Evolutionary conservation across 2,888 invertebrate genomes (phyloP).

Genomic region (Xestoiulus laeticollis): DNA sequence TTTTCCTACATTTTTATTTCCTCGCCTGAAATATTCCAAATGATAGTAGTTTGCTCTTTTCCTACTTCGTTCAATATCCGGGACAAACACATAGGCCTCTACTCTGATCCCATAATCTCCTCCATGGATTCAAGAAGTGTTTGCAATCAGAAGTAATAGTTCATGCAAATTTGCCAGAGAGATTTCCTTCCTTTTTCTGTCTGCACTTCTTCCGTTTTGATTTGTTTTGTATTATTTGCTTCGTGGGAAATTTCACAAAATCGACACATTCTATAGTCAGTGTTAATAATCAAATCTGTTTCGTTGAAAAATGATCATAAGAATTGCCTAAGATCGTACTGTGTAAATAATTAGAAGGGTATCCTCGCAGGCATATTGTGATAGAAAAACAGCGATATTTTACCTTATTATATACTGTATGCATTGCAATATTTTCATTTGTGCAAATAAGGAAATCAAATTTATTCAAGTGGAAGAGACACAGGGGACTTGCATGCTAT

Average conservation of each 20-base stretch:
- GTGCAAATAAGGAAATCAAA: too few relatives aligned
- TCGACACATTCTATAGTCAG: neutral
- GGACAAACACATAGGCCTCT: neutral
- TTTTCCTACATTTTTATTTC: neutral
- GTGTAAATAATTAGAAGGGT: too few relatives aligned
- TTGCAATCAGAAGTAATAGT: slow-evolving; percentile 23
- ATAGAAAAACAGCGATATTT: too few relatives aligned
- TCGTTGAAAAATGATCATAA: too few relatives aligned
- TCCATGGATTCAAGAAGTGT: slow-evolving; percentile 30
- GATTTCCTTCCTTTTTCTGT: slow-evolving; percentile 36
- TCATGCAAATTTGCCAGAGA: slow-evolving; percentile 31
- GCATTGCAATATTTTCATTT: too few relatives aligned
- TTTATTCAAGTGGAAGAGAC: too few relatives aligned
- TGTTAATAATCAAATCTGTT: neutral
- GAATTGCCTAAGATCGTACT: too few relatives aligned
- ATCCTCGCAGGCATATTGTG: too few relatives aligned
- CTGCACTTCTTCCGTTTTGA: slow-evolving; percentile 1
- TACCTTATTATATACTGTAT: too few relatives aligned
- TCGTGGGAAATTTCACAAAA: neutral
- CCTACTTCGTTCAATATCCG: slow-evolving; percentile 41
- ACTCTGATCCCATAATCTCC: slow-evolving; percentile 12
- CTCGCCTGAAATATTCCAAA: neutral
- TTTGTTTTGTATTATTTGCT: slow-evolving; percentile 30
- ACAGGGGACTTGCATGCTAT: too few relatives aligned
- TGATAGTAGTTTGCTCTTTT: neutral